Evolutionary conservation across 2,888 invertebrate species (phyloP), one percentile per base, ranked within the genome.

Genomic region (Nemotelus pantherinus): DNA sequence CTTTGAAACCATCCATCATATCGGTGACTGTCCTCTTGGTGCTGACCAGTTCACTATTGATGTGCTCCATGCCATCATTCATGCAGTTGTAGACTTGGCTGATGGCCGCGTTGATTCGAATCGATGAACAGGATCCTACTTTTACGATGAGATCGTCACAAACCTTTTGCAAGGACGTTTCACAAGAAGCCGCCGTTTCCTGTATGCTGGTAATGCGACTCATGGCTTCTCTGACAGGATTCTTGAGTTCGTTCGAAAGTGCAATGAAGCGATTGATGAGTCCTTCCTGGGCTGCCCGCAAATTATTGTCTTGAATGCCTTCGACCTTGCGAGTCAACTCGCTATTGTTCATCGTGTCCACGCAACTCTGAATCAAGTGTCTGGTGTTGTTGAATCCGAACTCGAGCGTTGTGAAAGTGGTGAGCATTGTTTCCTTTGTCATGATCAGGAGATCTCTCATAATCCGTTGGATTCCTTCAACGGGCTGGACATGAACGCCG

Each of bases 51-150:
- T 70, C 55, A 10, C 10, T 47, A 5, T 2, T 39, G 43, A 55
- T 43, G 43, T 70, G 53, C 4, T 70, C 70, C 10, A 70, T 43
- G 7, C 70, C 70, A 5, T 70, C 70, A 47, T 70, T 70, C 7
- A 70, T 7, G 47, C 70, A 70, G 70, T 70, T 70, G 55, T 70
- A 7, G 43, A 70, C 55, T 50, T 70, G 70, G 43, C 55, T 70
- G 53, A 70, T 53, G 41, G 55, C 70, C 7, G 39, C 3, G 55
- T 70, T 70, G 53, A 70, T 70, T 7, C 55, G 53, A 2, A 53
- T 5, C 2, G 70, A 53, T 7, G 70, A 70, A 47, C 70, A 70
- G 7, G 53, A 9, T 4, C 70, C 70, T 6, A 68, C 9, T 43
- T 70, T 70, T 3, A 5, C 41, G 6, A 41, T 6, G 41, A 70